Percentiles rank a stretch among this genome's conserved stretches.
These are phyloP conservation scores for Nesogale talazaci DNA, from an alignment of 2,113 vertebrate species.

Conservation along the genomic window DNA sequence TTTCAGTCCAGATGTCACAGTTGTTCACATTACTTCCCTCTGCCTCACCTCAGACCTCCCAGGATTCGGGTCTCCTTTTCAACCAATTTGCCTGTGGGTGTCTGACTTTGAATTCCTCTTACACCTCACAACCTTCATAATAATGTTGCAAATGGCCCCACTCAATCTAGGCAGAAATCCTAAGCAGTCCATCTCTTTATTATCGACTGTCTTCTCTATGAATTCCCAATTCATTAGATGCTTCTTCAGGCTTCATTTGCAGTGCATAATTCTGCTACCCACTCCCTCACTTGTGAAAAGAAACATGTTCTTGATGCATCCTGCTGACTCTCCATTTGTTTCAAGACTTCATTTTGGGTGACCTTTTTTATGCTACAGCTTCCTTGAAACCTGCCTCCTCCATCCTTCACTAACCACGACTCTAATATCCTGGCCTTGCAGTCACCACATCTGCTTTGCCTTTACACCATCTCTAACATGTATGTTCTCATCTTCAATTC, in stretches of 20 bases:
- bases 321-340: conserved; percentile 50
- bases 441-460: neutral
- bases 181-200: conserved; percentile 47
- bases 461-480: neutral
- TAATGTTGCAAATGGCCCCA: neutral
- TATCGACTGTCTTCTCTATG: conserved; percentile 58
- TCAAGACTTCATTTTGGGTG: conserved; percentile 37
- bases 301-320: conserved; percentile 47
- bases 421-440: neutral
- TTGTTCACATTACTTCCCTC: conserved; percentile 35
- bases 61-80: conserved; percentile 36
- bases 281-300: conserved; percentile 49
- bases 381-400: neutral
- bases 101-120: conserved; percentile 48
- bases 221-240: conserved; percentile 56
- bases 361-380: neutral
- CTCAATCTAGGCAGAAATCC: conserved; percentile 55
- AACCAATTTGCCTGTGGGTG: neutral
- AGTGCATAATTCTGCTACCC: conserved; percentile 43
- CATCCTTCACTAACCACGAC: neutral
- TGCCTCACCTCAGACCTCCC: conserved; percentile 72
- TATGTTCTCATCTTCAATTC: neutral
- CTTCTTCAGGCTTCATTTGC: conserved; percentile 66
- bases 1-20: conserved; percentile 63
- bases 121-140: neutral